Percentiles rank a stretch among this genome's conserved stretches.
These are phyloP conservation scores for Crocidura indochinensis DNA, from an alignment of 2,797 vertebrate species.

Conservation along the genomic window DNA sequence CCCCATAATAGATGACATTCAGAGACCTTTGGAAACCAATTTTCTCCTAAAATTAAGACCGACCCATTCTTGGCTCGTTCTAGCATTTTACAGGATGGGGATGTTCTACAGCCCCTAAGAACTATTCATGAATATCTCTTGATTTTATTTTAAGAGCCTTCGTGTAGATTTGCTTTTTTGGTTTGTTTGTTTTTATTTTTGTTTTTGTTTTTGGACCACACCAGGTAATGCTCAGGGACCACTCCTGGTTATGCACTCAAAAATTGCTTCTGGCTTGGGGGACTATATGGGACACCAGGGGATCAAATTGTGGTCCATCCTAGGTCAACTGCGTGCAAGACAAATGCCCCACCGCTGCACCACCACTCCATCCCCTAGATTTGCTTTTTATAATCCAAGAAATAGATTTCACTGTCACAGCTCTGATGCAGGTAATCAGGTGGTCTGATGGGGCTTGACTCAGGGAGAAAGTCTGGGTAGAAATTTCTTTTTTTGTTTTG, in stretches of 20 bases:
- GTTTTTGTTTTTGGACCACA: too few relatives aligned
- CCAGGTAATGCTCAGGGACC: too few relatives aligned
- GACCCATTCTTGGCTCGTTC: constrained; percentile 62
- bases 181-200: background rate
- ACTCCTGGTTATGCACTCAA: too few relatives aligned
- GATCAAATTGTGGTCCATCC: too few relatives aligned
- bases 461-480: background rate
- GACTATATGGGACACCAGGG: too few relatives aligned
- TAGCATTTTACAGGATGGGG: constrained; percentile 67
- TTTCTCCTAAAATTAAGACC: constrained; percentile 49
- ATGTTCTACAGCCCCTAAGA: constrained; percentile 77
- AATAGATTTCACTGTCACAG: constrained; percentile 77
- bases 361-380: constrained; percentile 7
- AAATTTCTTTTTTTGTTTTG: too few relatives aligned
- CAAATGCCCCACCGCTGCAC: too few relatives aligned
- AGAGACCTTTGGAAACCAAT: constrained; percentile 66
- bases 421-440: constrained; percentile 35
- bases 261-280: too few relatives aligned
- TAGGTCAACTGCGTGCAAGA: too few relatives aligned
- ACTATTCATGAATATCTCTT: constrained; percentile 80
- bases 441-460: constrained; percentile 73
- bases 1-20: constrained; percentile 69
- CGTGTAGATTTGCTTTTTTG: constrained; percentile 77
- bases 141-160: constrained; percentile 74
- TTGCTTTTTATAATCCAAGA: constrained; percentile 38